These are phyloP conservation scores for Dolichallabes microphthalmus DNA, from an alignment of 2,113 vertebrate species.

Conservation along the genomic window DNA sequence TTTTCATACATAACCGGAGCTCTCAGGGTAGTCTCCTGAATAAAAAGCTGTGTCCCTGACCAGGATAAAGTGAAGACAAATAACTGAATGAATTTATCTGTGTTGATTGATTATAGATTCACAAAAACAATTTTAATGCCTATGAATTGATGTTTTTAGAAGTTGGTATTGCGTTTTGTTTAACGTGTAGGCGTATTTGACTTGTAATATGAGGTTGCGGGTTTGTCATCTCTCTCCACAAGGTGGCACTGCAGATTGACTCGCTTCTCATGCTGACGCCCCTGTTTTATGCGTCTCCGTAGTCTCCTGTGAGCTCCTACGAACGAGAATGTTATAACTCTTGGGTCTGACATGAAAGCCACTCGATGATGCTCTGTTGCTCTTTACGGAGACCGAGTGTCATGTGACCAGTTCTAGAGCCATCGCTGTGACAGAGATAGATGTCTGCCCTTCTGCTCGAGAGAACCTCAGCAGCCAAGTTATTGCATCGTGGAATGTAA, in stretches of 20 bases:
- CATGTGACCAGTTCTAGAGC: neutral
- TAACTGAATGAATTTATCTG: neutral
- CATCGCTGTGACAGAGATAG: neutral
- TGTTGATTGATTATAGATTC: neutral
- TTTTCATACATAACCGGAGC: neutral
- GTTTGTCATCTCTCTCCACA: constrained; percentile 27
- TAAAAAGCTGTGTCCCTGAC: neutral
- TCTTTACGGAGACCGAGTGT: neutral
- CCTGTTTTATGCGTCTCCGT: neutral
- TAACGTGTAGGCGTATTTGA: neutral
- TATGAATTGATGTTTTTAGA: neutral
- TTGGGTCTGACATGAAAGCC: neutral
- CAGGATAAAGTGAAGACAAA: neutral
- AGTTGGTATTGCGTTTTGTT: neutral
- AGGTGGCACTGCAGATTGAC: constrained; percentile 20
- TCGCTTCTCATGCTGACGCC: neutral
- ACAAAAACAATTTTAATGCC: neutral
- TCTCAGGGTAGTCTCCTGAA: neutral
- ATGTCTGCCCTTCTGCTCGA: neutral
- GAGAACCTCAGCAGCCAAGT: constrained; percentile 2
- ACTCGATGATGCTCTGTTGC: constrained; percentile 3
- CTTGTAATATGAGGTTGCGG: neutral
- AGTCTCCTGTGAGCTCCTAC: neutral
- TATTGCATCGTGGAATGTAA: constrained; percentile 1
- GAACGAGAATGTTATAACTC: neutral